phyloP scores from a whole-genome alignment of 2,888 invertebrate species.

The Ommatoiulus sabulosus region DNA sequence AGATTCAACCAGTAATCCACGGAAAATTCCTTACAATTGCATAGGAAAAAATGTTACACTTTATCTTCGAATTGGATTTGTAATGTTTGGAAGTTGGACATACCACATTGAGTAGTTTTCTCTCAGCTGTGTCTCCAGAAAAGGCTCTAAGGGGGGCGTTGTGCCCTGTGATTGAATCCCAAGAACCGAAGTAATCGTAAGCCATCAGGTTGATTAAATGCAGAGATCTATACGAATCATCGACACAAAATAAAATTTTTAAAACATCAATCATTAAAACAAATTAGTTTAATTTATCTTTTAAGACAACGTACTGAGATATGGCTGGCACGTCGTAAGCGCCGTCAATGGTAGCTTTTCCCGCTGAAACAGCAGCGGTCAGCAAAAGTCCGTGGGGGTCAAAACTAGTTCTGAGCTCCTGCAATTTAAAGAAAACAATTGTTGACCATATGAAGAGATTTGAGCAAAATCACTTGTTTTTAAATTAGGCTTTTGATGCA shows the following conservation, averaged over 20 bases:
- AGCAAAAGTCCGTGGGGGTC: conserved; percentile 71
- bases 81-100: background rate
- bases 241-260: background rate
- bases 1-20: conserved; percentile 72
- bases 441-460: no score
- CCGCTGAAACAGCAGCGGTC: conserved; percentile 75
- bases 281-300: background rate
- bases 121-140: conserved; percentile 61
- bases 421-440: background rate
- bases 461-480: background rate
- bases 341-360: conserved; percentile 66
- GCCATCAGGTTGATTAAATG: conserved; percentile 66
- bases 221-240: conserved; percentile 62
- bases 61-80: background rate
- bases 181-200: conserved; percentile 65
- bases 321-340: conserved; percentile 75
- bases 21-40: conserved; percentile 65
- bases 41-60: background rate
- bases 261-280: background rate
- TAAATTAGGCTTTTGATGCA: no score
- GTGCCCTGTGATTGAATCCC: conserved; percentile 64
- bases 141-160: conserved; percentile 64
- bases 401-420: conserved; percentile 73
- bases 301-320: conserved; percentile 68
- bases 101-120: conserved; percentile 32